phyloP scores from a whole-genome alignment of 2,797 vertebrate species.

The Sardinella longiceps region DNA sequence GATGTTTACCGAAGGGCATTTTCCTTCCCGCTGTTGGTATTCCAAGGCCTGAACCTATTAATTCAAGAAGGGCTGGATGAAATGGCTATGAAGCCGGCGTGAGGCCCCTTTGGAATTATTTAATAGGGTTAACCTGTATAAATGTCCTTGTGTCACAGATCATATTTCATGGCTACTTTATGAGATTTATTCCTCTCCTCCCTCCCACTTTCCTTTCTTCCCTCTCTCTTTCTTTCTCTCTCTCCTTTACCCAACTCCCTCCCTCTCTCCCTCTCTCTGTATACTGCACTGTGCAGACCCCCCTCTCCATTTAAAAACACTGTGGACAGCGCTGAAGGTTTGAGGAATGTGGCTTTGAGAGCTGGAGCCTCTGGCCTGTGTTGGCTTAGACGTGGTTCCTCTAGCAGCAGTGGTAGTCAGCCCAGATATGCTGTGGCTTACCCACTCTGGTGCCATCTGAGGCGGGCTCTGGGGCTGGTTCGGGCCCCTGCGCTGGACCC shows the following conservation, averaged over 20 bases:
- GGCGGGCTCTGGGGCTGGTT: not conserved
- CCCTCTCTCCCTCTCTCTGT: not conserved
- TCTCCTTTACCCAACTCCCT: not conserved
- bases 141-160: constrained; percentile 52
- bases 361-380: not conserved
- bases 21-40: constrained; percentile 40
- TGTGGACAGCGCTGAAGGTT: constrained; percentile 12
- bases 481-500: not conserved
- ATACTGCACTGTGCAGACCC: constrained; percentile 12
- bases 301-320: constrained; percentile 19
- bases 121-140: constrained; percentile 57
- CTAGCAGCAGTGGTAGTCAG: not conserved
- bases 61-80: constrained; percentile 20
- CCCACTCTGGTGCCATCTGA: constrained; percentile 11
- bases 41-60: constrained; percentile 23
- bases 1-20: constrained; percentile 25
- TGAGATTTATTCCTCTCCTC: constrained; percentile 39
- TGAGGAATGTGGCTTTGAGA: constrained; percentile 11
- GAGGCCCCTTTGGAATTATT: constrained; percentile 44
- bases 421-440: not conserved
- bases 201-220: not conserved
- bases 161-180: constrained; percentile 57
- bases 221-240: not conserved
- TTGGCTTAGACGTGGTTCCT: not conserved
- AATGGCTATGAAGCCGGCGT: constrained; percentile 39